Conservation (phyloP, 2,113 vertebrate species). For the Sturnus vulgaris region DNA sequence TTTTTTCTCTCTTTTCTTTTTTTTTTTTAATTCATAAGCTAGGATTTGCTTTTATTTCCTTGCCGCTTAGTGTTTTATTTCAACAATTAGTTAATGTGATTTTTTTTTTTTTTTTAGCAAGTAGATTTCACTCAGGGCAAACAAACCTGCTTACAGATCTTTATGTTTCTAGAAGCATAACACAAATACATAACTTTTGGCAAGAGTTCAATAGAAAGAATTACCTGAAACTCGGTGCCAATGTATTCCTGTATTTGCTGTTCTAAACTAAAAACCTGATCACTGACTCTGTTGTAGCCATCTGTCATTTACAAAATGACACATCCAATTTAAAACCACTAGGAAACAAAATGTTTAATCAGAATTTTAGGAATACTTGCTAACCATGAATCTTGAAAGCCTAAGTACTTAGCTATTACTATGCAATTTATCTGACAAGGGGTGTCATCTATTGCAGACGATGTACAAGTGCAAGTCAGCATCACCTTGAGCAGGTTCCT, state of each 20-base stretch:
- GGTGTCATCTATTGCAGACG: not conserved
- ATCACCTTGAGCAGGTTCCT: slow-evolving; percentile 14
- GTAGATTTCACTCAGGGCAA: not conserved
- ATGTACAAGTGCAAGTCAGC: slow-evolving; percentile 21
- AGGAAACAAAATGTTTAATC: slow-evolving; percentile 62
- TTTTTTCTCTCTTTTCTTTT: too few relatives aligned
- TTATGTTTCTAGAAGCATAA: not conserved
- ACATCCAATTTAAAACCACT: slow-evolving; percentile 55
- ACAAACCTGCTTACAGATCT: not conserved
- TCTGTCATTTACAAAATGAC: slow-evolving; percentile 57
- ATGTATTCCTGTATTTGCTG: slow-evolving; percentile 14
- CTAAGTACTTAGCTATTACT: not conserved
- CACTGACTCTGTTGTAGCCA: not conserved
- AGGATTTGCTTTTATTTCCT: not conserved
- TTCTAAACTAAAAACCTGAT: slow-evolving; percentile 44
- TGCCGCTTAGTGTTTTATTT: not conserved
- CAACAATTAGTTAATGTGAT: not conserved
- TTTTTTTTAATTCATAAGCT: not conserved
- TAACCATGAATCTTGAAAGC: slow-evolving; percentile 31
- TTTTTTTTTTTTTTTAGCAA: not conserved
- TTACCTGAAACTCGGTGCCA: slow-evolving; percentile 41
- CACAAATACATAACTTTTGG: not conserved
- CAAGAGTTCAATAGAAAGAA: slow-evolving; percentile 42
- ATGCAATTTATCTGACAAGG: slow-evolving; percentile 19
- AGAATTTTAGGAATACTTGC: slow-evolving; percentile 52